Base-by-base conservation (phyloP, 2,113 vertebrate species). In the Spheniscus mendiculus region DNA sequence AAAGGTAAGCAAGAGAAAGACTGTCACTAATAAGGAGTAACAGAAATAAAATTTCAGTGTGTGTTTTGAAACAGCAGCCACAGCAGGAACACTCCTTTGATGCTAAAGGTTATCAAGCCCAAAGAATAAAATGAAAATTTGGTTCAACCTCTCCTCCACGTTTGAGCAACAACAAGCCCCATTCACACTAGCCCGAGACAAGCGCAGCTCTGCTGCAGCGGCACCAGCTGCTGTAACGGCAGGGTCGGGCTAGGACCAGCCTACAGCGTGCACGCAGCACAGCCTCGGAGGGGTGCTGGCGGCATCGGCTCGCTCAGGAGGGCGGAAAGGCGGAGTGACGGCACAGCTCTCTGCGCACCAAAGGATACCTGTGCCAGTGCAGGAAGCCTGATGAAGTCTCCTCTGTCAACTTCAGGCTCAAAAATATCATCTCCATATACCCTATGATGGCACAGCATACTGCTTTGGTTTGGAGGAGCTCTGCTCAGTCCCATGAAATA, bases 81-180 rank as follows among this genome's bases (percentile, higher is more conserved):
- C 72, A 78, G 50, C 69, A 83, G 76, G 50, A 92, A 22, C 11
- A 12, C 21, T 63, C 47, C 34, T 87, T 70, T 74, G 59, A 78
- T 21, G 30, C 22, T 82, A 42, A 80, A 78, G 58, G 19, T 5
- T 23, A 25, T 18, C 42, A 47, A 47, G 56, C 32, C 61, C 47
- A 44, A 69, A 29, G 15, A 66, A n/a, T 23, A 29, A 77, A 84
- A 55, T 2, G 9, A 21, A 62, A 55, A 9, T 22, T 52, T 10
- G 5, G 7, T 61, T 79, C 36, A 44, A 38, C 19, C 13, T 72
- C 23, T 67, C 29, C 77, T 59, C 10, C 40, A 6, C 14, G 1
- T 0, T 2, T 0, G 2, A 70, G 32, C 29, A 12, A 1, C 9
- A 19, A 30, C 5, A 42, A 42, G 26, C 36, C 5, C 1, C 5